Evolutionary conservation across 1,140 invertebrate species (phyloP), one percentile per base, ranked within the genome.

Genomic region (Hycleus cichorii): DNA sequence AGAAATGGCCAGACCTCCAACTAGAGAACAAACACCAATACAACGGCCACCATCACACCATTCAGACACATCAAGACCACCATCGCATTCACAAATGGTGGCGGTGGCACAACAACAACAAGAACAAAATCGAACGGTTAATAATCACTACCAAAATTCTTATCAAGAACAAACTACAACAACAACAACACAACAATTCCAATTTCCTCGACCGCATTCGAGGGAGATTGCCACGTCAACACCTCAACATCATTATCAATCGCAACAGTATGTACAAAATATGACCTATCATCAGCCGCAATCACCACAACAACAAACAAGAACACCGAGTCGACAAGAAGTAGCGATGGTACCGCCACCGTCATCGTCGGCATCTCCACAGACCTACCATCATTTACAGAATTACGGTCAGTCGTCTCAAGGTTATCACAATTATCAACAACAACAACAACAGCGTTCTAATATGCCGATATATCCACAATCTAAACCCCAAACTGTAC

Each of bases 371-470:
- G 7, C 32, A 32, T 7, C 32, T 4, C 32, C 4, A 32, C 57
- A 61, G 39, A 48, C 42, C n/a, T 63, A 60, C 42, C 64, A 66
- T 47, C 64, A 69, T 43, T 44, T 57, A 9, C 58, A 64, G 43
- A 61, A 58, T 67, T n/a, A 68, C 65, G 40, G 72, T 49, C 75
- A 76, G 59, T 70, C 71, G 26, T 69, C 73, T 3, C 67, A 73
- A 49, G 60, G 52, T 26, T 62, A 67, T 44, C 43, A 49, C 24
- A 57, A 39, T 46, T 64, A 67, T 52, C 49, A 56, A n/a, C 64
- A 69, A 47, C 45, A 55, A 43, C 32, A 32, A 32, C 32, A 32
- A 32, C 53, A 59, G 40, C 11, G 49, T 27, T 9, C 25, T 18
- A 27, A 39, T 57, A 9, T 66, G 18, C 18, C 18, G 18, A 18